A percentile compares a stretch with the other conserved stretches of the same genome.
Evolutionary conservation across 2,797 vertebrate genomes (phyloP).

Genomic region (Cuniculus paca): DNA sequence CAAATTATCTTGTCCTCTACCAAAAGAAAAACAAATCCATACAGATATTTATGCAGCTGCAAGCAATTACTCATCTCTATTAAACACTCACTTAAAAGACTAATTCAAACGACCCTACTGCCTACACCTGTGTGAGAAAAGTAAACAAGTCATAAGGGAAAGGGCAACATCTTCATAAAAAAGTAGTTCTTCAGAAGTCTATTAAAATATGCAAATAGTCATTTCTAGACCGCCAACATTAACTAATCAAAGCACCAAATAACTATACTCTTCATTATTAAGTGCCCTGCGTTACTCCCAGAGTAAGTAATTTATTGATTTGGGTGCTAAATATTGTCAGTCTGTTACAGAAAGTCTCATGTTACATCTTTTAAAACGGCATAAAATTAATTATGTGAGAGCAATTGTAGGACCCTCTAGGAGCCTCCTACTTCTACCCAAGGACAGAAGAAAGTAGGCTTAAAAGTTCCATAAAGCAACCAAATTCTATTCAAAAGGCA

Average conservation of each 20-base stretch:
- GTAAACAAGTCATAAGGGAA: constrained; percentile 56
- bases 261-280: not conserved
- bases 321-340: constrained; percentile 22
- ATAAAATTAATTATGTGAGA: constrained; percentile 56
- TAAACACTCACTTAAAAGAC: constrained; percentile 68
- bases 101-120: not conserved
- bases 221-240: constrained; percentile 12
- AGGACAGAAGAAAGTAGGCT: not conserved
- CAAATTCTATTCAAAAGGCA: not conserved
- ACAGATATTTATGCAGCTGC: constrained; percentile 58
- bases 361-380: not conserved
- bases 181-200: not conserved
- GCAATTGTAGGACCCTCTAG: not conserved
- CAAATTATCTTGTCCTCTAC: constrained; percentile 68
- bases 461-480: not conserved
- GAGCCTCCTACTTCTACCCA: not conserved
- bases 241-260: constrained; percentile 59
- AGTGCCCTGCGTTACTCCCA: not conserved
- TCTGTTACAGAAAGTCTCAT: not conserved
- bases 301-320: not conserved
- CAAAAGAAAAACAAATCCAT: constrained; percentile 48
- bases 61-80: constrained; percentile 76
- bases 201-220: not conserved
- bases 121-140: constrained; percentile 61
- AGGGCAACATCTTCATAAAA: not conserved